phyloP scores from a whole-genome alignment of 2,797 vertebrate genomes.

The Spinibarbus caldwelli region DNA sequence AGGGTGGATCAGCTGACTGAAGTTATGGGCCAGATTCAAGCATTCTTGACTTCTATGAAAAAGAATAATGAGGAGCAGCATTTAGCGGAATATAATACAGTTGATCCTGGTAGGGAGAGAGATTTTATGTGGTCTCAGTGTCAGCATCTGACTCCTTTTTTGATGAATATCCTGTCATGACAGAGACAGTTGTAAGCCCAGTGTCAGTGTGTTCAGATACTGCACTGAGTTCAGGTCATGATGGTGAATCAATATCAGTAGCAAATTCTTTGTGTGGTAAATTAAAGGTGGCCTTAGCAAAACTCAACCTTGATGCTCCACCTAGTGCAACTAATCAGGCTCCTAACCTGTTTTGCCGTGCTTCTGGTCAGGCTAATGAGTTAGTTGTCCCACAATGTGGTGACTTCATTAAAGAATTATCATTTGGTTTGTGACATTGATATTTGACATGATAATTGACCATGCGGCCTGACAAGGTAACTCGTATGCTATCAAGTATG shows the following conservation, averaged over 20 bases:
- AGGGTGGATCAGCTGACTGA: neutral
- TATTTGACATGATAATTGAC: too few species aligned
- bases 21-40: neutral
- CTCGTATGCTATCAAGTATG: too few species aligned
- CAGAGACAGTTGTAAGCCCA: neutral
- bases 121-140: neutral
- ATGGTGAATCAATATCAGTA: neutral
- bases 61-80: neutral
- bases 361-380: too few species aligned
- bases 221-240: neutral
- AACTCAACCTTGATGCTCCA: neutral
- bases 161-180: neutral
- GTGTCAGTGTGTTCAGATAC: neutral
- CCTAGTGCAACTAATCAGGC: too few species aligned
- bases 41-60: neutral
- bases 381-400: too few species aligned
- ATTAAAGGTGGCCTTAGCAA: neutral
- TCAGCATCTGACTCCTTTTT: neutral
- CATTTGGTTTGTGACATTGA: too few species aligned
- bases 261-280: neutral
- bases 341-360: too few species aligned
- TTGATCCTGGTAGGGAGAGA: neutral
- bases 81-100: neutral
- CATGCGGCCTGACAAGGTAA: neutral
- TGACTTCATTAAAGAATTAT: neutral